A percentile compares a stretch with the other conserved stretches of the same genome.
phyloP scores from a whole-genome alignment of 2,113 vertebrate genomes.

The Petroica traversi region DNA sequence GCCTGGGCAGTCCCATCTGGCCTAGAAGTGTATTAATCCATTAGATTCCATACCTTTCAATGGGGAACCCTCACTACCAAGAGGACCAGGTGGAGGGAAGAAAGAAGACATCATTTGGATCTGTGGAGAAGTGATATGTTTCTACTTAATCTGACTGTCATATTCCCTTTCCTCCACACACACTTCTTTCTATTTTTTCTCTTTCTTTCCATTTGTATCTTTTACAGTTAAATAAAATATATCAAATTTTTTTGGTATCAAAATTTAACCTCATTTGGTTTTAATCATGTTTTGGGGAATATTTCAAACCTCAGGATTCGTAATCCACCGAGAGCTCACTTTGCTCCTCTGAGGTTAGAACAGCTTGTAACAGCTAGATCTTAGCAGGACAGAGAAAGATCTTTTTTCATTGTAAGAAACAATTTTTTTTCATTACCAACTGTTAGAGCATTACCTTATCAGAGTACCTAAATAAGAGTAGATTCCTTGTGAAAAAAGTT shows the following conservation, averaged over 20 bases:
- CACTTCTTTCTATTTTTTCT: neutral
- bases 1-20: neutral
- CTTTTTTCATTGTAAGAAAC: neutral
- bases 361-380: neutral
- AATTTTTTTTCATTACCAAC: neutral
- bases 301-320: neutral
- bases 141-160: neutral
- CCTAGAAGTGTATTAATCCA: neutral
- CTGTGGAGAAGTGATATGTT: neutral
- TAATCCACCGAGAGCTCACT: neutral
- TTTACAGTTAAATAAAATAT: neutral
- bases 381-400: neutral
- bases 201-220: neutral
- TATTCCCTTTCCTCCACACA: accelerated
- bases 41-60: neutral
- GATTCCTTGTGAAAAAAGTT: neutral
- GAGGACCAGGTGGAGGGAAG: neutral
- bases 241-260: neutral
- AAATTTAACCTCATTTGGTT: neutral
- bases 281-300: neutral
- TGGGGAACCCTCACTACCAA: neutral
- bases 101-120: neutral
- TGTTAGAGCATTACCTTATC: neutral
- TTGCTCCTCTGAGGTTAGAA: neutral
- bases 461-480: neutral